These are phyloP conservation scores for Didymodactylos carnosus DNA, from an alignment of 2,888 invertebrate species.

Conservation along the genomic window DNA sequence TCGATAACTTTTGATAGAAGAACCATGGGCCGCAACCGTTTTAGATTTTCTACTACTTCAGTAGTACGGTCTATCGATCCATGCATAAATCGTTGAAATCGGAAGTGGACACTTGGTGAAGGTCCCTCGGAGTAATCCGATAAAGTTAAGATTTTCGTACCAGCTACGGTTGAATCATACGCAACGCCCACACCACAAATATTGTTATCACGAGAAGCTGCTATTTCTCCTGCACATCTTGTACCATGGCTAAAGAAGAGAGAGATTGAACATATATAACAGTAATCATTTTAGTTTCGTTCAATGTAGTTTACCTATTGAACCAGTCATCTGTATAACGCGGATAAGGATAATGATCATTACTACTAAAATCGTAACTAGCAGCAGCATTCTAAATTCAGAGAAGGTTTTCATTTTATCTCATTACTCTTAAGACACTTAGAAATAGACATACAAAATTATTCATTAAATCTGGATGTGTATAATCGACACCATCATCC, in stretches of 20 bases:
- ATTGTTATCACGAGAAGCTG: conserved; percentile 91
- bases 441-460: conserved; percentile 62
- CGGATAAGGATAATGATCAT: conserved; percentile 93
- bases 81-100: too few relatives aligned
- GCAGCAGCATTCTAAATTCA: conserved; percentile 69
- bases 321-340: conserved; percentile 99
- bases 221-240: conserved; percentile 88
- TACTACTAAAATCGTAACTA: conserved; percentile 98
- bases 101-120: too few relatives aligned
- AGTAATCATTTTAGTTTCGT: neutral
- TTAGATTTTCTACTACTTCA: too few relatives aligned
- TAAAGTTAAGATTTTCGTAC: conserved; percentile 93
- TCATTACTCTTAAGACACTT: neutral
- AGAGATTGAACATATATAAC: neutral
- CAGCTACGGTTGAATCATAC: conserved; percentile 90
- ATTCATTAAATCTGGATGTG: conserved; percentile 86
- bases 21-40: too few relatives aligned
- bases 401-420: neutral
- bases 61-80: too few relatives aligned
- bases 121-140: too few relatives aligned
- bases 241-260: conserved; percentile 64
- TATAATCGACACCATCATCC: conserved; percentile 98
- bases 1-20: too few relatives aligned
- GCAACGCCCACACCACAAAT: conserved; percentile 97
- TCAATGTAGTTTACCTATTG: conserved; percentile 59